Percentiles rank a stretch among this genome's conserved stretches.
These are phyloP conservation scores for Acrossocheilus fasciatus DNA, from an alignment of 2,797 vertebrate species.

Conservation along the genomic window DNA sequence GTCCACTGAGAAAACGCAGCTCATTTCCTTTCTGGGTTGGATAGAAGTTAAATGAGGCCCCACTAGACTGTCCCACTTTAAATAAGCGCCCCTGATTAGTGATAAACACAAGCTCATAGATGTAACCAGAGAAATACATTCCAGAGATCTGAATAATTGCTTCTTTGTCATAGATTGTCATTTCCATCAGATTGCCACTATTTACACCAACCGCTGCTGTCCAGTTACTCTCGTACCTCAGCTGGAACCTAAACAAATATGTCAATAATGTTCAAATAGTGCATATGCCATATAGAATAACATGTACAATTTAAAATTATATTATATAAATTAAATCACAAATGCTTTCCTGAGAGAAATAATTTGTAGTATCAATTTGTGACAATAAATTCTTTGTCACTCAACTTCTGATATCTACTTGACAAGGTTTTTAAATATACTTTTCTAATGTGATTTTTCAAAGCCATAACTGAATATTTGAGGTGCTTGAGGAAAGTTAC, in stretches of 20 bases:
- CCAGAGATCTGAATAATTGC: conserved; percentile 63
- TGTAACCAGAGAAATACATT: conserved; percentile 54
- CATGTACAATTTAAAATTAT: not conserved
- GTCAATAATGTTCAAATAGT: not conserved
- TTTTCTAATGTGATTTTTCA: no score
- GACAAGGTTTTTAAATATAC: no score
- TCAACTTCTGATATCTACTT: not conserved
- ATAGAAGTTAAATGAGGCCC: conserved; percentile 59
- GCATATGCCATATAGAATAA: no score
- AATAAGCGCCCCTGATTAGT: conserved; percentile 60
- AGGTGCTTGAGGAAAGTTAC: not conserved
- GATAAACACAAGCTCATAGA: conserved; percentile 60
- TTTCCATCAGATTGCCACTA: accelerated
- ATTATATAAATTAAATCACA: not conserved
- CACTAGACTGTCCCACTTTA: not conserved
- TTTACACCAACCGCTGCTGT: not conserved
- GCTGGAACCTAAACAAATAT: conserved; percentile 56
- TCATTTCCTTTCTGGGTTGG: accelerated
- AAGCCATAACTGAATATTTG: no score
- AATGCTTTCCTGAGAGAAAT: not conserved
- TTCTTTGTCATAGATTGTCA: conserved; percentile 52
- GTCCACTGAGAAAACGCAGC: conserved; percentile 60
- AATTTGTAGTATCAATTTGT: not conserved
- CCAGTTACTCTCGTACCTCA: conserved; percentile 50
- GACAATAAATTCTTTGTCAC: not conserved